Percentiles rank a stretch among this genome's conserved stretches.
Evolutionary conservation across 2,113 vertebrate genomes (phyloP).

Genomic region (Penelope pileata): DNA sequence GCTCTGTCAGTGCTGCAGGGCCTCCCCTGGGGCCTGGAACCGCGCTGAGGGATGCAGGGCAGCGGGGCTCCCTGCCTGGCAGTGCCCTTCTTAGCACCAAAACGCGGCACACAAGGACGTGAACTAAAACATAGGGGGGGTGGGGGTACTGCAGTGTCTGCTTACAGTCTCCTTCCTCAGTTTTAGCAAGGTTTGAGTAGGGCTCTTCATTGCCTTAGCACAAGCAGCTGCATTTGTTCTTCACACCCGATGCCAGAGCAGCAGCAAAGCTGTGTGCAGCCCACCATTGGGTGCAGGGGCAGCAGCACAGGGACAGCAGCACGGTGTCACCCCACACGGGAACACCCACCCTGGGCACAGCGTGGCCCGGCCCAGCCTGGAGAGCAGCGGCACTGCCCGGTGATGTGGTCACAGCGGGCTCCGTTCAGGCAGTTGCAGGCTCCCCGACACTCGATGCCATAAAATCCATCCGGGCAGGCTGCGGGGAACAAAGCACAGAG

Average conservation of each 20-base stretch:
- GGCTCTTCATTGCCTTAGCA: neutral
- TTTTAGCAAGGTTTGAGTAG: neutral
- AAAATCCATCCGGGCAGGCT: conserved; percentile 93
- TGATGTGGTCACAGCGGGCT: conserved; percentile 78
- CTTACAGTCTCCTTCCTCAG: neutral
- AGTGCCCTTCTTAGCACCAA: neutral
- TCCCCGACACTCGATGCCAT: conserved; percentile 86
- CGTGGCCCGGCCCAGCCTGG: conserved; percentile 82
- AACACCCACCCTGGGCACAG: conserved; percentile 84
- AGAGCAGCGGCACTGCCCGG: conserved; percentile 81
- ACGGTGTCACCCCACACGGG: neutral
- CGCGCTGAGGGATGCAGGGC: neutral
- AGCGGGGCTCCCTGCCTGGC: neutral
- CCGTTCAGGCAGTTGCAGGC: conserved; percentile 85
- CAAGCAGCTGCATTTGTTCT: neutral
- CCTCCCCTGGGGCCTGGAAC: neutral
- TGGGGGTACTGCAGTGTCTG: neutral
- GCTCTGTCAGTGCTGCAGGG: neutral
- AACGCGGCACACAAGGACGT: neutral
- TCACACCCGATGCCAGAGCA: neutral
- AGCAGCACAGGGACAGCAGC: rapidly evolving
- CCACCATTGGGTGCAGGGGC: too few species aligned
- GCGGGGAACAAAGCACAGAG: neutral
- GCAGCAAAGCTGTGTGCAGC: neutral
- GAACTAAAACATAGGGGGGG: neutral